Evolutionary conservation across 2,113 vertebrate genomes (phyloP), one percentile per base, ranked within the genome.

Genomic region (Microcebus ravelobensis): DNA sequence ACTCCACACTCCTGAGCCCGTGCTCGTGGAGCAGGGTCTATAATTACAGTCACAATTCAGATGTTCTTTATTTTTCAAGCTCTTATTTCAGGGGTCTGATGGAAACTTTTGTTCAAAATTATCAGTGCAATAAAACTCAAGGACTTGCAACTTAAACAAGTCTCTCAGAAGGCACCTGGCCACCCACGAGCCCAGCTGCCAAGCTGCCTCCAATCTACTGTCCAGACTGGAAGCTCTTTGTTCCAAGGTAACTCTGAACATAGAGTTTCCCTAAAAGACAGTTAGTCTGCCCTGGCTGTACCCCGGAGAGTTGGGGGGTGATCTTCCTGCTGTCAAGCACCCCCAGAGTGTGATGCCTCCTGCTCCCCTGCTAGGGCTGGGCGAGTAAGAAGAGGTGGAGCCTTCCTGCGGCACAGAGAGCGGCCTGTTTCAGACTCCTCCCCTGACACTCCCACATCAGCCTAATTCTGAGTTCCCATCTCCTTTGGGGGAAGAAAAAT

Each of bases 261-360:
- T 0, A 34, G 27, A 14, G 8, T n/a, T 57, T 31, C 48, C 8
- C 45, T 23, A 2, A 25, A 55, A 36, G 50, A 31, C 23, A 7
- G 0, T 6, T 2, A 1, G 5, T 10, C 48, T 59, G 55, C 48
- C 25, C 55, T 0, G 5, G 2, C 9, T 21, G 0, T 3, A 5
- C 8, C 23, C 57, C 2, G 5, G 67, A 34, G 52, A n/a, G 55
- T 1, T 1, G 11, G 3, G 36, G 18, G 23, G 10, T 8, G 1
- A 0, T 0, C 4, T 27, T 23, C 18, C 23, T 45, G n/a, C 65
- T 61, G 39, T 29, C 8, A 25, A 5, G 25, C 23, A 27, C 5
- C 10, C 10, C 8, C 6, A 3, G 1, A 34, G 17, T 2, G 18
- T 4, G 5, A 2, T 25, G 7, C 12, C 77, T 50, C 29, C n/a